Evolutionary conservation across 2,113 vertebrate genomes (phyloP).

Genomic region (Leptosomus discolor): DNA sequence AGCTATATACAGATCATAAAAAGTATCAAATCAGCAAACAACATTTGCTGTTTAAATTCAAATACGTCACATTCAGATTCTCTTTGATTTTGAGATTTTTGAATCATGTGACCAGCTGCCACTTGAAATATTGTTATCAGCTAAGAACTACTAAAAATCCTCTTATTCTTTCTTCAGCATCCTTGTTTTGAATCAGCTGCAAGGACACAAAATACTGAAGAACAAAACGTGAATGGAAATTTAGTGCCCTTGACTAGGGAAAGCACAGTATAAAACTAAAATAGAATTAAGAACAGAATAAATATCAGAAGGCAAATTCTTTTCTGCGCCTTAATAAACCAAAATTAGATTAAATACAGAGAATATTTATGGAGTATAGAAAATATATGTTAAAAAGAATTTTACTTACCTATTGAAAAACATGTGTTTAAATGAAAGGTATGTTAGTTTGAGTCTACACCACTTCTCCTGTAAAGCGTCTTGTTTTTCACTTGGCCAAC

Average conservation of each 20-base stretch:
- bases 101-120: not conserved
- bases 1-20: not conserved
- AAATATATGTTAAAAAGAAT: not conserved
- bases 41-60: constrained; percentile 32
- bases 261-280: not conserved
- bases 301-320: not conserved
- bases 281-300: not conserved
- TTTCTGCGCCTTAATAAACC: not conserved
- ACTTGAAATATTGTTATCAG: not conserved
- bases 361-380: not conserved
- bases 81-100: not conserved
- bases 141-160: not conserved
- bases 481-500: not conserved
- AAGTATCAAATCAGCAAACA: not conserved
- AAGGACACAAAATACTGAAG: not conserved
- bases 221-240: constrained; percentile 3
- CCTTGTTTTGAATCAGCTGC: constrained; percentile 1
- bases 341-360: not conserved
- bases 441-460: not conserved
- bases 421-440: not conserved
- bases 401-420: not conserved
- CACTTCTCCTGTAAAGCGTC: not conserved
- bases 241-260: not conserved
- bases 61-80: not conserved
- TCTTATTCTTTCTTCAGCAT: not conserved